These are phyloP conservation scores for Euthynnus affinis DNA, from an alignment of 2,797 vertebrate species.

Conservation along the genomic window DNA sequence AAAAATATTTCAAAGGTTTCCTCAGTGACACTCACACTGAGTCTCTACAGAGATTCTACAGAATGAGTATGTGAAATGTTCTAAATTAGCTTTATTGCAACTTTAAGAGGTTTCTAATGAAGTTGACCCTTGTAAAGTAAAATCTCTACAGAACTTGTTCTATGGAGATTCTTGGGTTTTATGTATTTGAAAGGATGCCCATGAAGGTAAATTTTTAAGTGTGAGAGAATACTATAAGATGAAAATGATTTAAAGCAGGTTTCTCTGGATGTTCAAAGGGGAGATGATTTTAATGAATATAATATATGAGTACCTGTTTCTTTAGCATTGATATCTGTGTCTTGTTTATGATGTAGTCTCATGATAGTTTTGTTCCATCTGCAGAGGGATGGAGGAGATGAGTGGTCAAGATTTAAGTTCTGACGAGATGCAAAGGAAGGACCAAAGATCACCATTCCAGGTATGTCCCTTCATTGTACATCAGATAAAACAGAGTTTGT, in stretches of 20 bases:
- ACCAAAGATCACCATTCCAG: slow-evolving; percentile 81
- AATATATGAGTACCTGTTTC: neutral
- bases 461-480: slow-evolving; percentile 54
- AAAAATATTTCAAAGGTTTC: neutral
- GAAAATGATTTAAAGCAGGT: neutral
- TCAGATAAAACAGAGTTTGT: neutral
- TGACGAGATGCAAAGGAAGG: slow-evolving; percentile 76
- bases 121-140: neutral
- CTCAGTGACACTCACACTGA: neutral
- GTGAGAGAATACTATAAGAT: neutral
- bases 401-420: slow-evolving; percentile 65
- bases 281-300: neutral
- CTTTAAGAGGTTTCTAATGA: neutral
- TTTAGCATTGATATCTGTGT: neutral
- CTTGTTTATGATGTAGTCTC: neutral
- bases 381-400: slow-evolving; percentile 76
- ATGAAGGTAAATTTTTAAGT: neutral
- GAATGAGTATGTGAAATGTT: too few relatives aligned
- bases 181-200: too few relatives aligned
- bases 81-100: neutral
- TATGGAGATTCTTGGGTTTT: neutral
- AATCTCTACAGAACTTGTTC: neutral
- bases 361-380: slow-evolving; percentile 31
- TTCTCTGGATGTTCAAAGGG: neutral
- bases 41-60: neutral